Conservation (phyloP, 1,140 invertebrate species). For the Drosophila insularis region DNA sequence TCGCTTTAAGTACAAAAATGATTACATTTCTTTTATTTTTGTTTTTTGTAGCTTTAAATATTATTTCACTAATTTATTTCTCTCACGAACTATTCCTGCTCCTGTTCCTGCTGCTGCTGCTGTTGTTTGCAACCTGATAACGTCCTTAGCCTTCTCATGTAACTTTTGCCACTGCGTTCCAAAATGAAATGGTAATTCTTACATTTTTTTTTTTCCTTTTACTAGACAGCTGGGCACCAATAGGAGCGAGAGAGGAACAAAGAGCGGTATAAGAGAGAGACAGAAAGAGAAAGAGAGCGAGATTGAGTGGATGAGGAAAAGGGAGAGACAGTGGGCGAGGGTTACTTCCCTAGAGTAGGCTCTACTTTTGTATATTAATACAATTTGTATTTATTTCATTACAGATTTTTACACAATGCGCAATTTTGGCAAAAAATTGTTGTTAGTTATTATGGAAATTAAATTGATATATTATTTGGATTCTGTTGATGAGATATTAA, state of each 20-base stretch:
- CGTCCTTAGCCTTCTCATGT: constrained; percentile 75
- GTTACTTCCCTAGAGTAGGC: background rate
- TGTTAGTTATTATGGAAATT: no score
- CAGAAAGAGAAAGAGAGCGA: constrained; percentile 3
- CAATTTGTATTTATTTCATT: background rate
- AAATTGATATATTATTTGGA: background rate
- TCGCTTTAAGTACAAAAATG: background rate
- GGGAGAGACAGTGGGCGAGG: background rate
- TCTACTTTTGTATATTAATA: no score
- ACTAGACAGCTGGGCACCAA: constrained; percentile 71
- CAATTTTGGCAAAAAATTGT: background rate
- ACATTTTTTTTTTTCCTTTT: constrained; percentile 29
- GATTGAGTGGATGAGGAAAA: background rate
- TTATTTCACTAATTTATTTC: constrained; percentile 27
- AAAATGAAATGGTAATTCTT: constrained; percentile 43
- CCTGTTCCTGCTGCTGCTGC: background rate
- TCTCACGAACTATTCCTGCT: background rate
- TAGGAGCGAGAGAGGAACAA: constrained; percentile 39
- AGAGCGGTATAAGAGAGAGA: constrained; percentile 20
- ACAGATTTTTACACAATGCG: background rate
- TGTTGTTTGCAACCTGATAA: constrained; percentile 25
- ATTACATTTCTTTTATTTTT: background rate
- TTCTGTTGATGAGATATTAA: background rate
- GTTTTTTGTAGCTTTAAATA: background rate
- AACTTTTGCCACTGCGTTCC: constrained; percentile 76